Conservation (phyloP, 37 sponge, comb jelly and placozoan species). For the Theonella swinhoei region DNA sequence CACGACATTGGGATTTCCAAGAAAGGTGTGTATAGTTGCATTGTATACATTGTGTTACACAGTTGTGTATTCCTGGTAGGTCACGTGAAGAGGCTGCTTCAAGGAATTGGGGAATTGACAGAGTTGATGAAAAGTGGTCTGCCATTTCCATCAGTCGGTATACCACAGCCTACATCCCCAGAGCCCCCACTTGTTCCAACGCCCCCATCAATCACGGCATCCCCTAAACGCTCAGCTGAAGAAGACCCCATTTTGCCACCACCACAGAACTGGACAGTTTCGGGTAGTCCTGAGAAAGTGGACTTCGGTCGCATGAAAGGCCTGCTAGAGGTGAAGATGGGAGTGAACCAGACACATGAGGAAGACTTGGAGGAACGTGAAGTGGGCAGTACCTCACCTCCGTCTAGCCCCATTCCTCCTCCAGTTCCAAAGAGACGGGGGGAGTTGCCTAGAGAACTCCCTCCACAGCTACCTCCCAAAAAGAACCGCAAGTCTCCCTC, state of each 20-base stretch:
- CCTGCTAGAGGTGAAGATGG: slow-evolving; percentile 48
- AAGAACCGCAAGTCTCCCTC: neutral
- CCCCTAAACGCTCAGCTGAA: neutral
- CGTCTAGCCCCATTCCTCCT: neutral
- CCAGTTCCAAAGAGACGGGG: too few species aligned
- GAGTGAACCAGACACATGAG: slow-evolving; percentile 39
- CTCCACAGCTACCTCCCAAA: neutral
- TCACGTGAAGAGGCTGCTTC: slow-evolving; percentile 63
- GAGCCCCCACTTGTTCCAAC: neutral
- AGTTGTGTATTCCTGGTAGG: slow-evolving; percentile 6
- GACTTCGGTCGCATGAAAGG: slow-evolving; percentile 50
- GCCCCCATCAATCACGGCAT: neutral
- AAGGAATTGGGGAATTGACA: slow-evolving; percentile 51
- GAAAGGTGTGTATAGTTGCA: slow-evolving; percentile 28
- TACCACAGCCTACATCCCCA: neutral
- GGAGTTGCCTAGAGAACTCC: neutral
- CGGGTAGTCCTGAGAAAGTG: neutral
- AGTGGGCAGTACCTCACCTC: neutral
- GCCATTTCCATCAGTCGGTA: slow-evolving; percentile 8
- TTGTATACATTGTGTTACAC: neutral
- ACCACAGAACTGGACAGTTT: neutral
- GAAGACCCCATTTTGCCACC: neutral
- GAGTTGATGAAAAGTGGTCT: slow-evolving; percentile 10
- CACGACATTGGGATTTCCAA: slow-evolving; percentile 84
- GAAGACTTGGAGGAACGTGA: slow-evolving; percentile 40